Base-by-base conservation (phyloP, 2,797 vertebrate genomes). In the Rhabdomys pumilio region DNA sequence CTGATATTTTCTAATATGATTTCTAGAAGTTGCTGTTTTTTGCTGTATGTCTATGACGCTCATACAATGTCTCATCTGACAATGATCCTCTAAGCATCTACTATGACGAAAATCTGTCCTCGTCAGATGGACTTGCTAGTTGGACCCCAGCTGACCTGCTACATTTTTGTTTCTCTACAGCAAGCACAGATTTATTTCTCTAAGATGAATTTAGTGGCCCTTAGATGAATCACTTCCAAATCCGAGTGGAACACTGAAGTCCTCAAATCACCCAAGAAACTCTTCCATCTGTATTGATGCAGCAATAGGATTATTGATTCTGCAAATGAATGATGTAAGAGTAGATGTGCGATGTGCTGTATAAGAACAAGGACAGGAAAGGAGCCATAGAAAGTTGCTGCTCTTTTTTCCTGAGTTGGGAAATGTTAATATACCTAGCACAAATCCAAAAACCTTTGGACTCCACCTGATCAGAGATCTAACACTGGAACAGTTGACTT, bases 11-110 rank as follows among this genome's bases (percentile, higher is more conserved):
- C 44, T 83, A 89, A 44, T 34, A n/a, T 34, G 59, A 89, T 7
- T 87, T n/a, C 44, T 83, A 0, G 4, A 82, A 83, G 34, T 34
- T 63, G 44, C 29, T 73, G 4, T 79, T 89, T 96, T 96, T 80
- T 34, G 19, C 1, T 61, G 2, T 69, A 9, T 55, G 50, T 76
- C 55, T 95, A 10, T 92, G 79, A 90, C n/a, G 94, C 4, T 96
- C 44, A 85, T 34, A 63, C 41, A 41, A 1, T 20, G 17, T 83
- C 94, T 79, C 24, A 57, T 67, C 9, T 24, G 47, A 89, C 3
- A 55, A 22, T 86, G 77, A 67, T 44, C 84, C 89, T 59, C 38
- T 76, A 83, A 95, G 29, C 22, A 83, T 61, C 26, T 55, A 24
- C 24, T 90, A 4, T 34, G 22, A 91, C 67, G 47, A 84, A 67